Percentiles rank a stretch among this genome's conserved stretches.
These are phyloP conservation scores for Sanderia malayensis DNA, from an alignment of 30 jellyfish, hydroid and myxozoan genomes.

Conservation along the genomic window DNA sequence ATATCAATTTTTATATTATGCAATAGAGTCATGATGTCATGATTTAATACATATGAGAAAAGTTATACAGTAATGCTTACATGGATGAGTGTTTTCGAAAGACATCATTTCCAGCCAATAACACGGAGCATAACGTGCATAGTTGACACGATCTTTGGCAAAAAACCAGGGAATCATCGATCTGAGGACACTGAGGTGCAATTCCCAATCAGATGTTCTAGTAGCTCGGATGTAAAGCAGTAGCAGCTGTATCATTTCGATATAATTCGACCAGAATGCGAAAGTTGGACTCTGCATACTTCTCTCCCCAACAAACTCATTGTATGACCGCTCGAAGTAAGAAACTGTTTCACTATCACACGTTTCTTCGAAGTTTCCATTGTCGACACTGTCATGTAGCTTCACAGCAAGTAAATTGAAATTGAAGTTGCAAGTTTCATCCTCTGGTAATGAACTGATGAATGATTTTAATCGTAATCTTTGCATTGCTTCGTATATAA, in stretches of 20 bases:
- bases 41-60: too few species aligned
- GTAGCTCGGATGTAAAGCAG: conserved; percentile 55
- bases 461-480: conserved; percentile 37
- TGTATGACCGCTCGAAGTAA: conserved; percentile 9
- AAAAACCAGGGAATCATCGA: conserved; percentile 77
- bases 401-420: conserved; percentile 8
- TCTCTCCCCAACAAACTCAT: conserved; percentile 13
- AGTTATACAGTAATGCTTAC: too few species aligned
- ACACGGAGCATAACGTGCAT: conserved; percentile 58
- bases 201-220: conserved; percentile 56
- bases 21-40: too few species aligned
- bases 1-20: not conserved
- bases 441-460: conserved; percentile 28
- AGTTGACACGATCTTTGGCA: conserved; percentile 52
- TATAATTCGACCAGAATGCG: conserved; percentile 51
- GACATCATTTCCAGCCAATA: conserved; percentile 53
- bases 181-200: conserved; percentile 57
- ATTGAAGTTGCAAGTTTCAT: conserved; percentile 21
- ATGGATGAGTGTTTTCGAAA: conserved; percentile 66
- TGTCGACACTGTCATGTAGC: conserved; percentile 27
- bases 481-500: conserved; percentile 53
- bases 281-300: conserved; percentile 46
- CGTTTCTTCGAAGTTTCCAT: conserved; percentile 9
- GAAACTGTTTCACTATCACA: conserved; percentile 17
- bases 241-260: conserved; percentile 67